Percentiles rank a stretch among this genome's conserved stretches.
These are phyloP conservation scores for Coleophora flavipennella DNA, from an alignment of 2,888 invertebrate species.

Conservation along the genomic window DNA sequence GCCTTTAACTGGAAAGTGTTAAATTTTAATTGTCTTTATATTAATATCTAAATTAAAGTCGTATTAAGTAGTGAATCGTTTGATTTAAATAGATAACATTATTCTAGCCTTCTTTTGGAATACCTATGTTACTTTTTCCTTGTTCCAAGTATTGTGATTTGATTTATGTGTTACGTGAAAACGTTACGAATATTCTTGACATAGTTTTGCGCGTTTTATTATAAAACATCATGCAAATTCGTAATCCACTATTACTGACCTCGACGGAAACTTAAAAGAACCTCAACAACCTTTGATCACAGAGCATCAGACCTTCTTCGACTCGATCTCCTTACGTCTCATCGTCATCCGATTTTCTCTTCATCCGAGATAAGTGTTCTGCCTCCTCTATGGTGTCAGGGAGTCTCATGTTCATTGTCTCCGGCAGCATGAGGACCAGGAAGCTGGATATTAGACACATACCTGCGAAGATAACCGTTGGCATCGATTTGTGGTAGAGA, in stretches of 20 bases:
- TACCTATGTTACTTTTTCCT: no score
- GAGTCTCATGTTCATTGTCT: constrained; percentile 76
- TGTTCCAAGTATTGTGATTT: no score
- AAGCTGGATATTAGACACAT: constrained; percentile 75
- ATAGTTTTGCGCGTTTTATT: constrained; percentile 1
- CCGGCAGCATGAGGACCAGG: constrained; percentile 78
- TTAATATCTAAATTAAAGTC: no score
- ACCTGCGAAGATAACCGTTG: constrained; percentile 75
- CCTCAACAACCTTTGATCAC: no score
- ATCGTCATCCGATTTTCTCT: constrained; percentile 25
- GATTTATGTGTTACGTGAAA: not conserved
- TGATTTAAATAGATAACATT: no score
- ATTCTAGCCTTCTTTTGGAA: no score
- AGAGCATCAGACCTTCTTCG: no score
- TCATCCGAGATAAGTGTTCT: constrained; percentile 57
- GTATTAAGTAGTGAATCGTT: no score
- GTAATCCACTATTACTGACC: not conserved
- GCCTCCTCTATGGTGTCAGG: constrained; percentile 81
- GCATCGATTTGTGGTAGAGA: constrained; percentile 63
- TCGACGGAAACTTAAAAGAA: not conserved
- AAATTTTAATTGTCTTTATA: no score
- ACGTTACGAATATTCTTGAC: no score
- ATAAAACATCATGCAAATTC: not conserved
- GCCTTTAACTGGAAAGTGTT: no score
- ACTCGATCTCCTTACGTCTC: no score